Evolutionary conservation across 2,113 vertebrate species (phyloP), one percentile per base, ranked within the genome.

Genomic region (Oryzias woworae): DNA sequence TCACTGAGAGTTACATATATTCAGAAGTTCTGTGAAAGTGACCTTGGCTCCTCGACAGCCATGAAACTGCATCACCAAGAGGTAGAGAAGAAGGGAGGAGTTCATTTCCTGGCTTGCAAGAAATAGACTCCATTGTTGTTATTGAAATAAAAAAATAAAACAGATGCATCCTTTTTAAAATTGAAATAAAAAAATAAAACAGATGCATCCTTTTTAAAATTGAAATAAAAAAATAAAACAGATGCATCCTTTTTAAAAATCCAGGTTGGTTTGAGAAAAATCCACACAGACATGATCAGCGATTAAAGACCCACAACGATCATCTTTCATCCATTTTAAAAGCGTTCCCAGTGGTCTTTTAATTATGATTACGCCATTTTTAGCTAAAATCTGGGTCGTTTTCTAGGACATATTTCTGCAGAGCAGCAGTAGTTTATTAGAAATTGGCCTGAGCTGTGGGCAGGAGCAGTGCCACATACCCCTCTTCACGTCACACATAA

Each of bases 121-220:
- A 92, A 88, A 77, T 82, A 10, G 24, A 66, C 70, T 16, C 80
- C 61, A 89, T 91, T 92, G 90, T 92, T 90, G 82, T 89, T 80
- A 75, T 71, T 14, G 15, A 44, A 44, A 44, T 13, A 45, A 45
- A 45, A 16, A 45, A 17, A 45, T 16, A 48, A 75, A 62, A 68
- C 85, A 91, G 90, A 87, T 91, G 90, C 81, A 90, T n/a, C n/a
- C n/a, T n/a, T n/a, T n/a, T n/a, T n/a, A n/a, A n/a, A n/a, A 75
- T 71, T 14, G 15, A 44, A 44, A 44, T 13, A 45, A 45, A 45
- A 16, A 45, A 17, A 45, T 16, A 47, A 75, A 62, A 68, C 85
- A 91, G 90, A 87, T 91, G 90, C 81, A 90, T n/a, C n/a, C n/a
- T n/a, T n/a, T n/a, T n/a, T n/a, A n/a, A n/a, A n/a, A 75, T 71